phyloP scores from a whole-genome alignment of 2,113 vertebrate species.

The Herpetotheres cachinnans region DNA sequence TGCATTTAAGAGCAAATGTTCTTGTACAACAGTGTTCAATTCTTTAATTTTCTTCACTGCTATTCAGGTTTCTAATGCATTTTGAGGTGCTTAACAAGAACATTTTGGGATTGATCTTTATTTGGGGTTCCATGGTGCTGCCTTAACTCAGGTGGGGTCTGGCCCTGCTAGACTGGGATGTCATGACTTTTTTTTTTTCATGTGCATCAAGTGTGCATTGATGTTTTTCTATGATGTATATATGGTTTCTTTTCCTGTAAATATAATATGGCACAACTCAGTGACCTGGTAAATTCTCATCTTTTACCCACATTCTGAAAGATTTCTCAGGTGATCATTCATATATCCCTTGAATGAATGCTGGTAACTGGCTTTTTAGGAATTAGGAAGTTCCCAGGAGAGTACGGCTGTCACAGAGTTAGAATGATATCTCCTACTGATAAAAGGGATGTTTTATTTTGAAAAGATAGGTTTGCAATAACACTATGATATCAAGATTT shows the following conservation, averaged over 20 bases:
- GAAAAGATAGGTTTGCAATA: not conserved
- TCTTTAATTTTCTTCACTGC: not conserved
- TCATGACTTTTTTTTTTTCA: not conserved
- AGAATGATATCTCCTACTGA: not conserved
- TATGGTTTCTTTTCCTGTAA: not conserved
- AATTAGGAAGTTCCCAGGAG: not conserved
- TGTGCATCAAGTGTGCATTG: not conserved
- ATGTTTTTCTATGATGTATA: not conserved
- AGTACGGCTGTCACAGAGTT: not conserved
- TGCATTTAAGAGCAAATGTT: not conserved
- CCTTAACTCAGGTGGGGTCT: not conserved
- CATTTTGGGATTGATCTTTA: not conserved
- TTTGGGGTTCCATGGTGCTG: not conserved
- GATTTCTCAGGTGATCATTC: not conserved
- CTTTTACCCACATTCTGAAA: not conserved
- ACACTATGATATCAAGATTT: not conserved
- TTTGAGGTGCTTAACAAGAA: not conserved
- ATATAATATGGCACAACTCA: not conserved
- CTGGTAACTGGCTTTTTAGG: not conserved
- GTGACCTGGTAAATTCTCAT: not conserved
- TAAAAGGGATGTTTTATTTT: not conserved
- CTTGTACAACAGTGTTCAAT: not conserved
- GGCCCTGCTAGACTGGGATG: not conserved
- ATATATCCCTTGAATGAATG: not conserved
- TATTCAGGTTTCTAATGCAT: not conserved